phyloP scores from a whole-genome alignment of 2,797 vertebrate genomes.

The Pteropus rufus region DNA sequence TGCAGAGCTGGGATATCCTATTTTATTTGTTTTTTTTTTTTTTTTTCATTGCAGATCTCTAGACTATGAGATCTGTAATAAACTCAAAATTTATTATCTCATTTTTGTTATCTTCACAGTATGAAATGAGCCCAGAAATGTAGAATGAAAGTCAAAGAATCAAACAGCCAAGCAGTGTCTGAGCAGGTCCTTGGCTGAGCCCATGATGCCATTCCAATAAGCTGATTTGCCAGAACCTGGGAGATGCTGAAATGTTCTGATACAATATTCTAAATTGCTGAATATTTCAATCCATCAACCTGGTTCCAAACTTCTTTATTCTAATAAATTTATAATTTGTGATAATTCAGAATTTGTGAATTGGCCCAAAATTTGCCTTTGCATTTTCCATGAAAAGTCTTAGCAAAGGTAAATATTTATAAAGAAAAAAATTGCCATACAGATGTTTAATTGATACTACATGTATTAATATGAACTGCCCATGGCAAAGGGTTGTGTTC shows the following conservation, averaged over 20 bases:
- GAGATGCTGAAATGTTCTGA: neutral
- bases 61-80: neutral
- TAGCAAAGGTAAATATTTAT: constrained; percentile 47
- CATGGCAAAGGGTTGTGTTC: neutral
- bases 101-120: constrained; percentile 26
- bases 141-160: neutral
- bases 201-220: neutral
- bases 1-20: neutral
- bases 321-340: neutral
- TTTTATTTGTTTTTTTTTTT: neutral
- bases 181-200: neutral
- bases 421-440: neutral
- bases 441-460: constrained; percentile 21
- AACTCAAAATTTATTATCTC: neutral
- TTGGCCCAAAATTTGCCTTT: constrained; percentile 12
- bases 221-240: neutral
- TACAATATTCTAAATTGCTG: neutral
- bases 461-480: neutral
- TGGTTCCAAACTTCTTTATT: neutral
- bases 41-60: neutral
- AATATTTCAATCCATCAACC: neutral
- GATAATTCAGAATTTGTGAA: constrained; percentile 44
- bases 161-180: neutral
- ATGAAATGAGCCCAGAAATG: neutral
- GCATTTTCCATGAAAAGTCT: neutral